Base-by-base conservation (phyloP, 2,113 vertebrate species). In the Tachycineta bicolor region DNA sequence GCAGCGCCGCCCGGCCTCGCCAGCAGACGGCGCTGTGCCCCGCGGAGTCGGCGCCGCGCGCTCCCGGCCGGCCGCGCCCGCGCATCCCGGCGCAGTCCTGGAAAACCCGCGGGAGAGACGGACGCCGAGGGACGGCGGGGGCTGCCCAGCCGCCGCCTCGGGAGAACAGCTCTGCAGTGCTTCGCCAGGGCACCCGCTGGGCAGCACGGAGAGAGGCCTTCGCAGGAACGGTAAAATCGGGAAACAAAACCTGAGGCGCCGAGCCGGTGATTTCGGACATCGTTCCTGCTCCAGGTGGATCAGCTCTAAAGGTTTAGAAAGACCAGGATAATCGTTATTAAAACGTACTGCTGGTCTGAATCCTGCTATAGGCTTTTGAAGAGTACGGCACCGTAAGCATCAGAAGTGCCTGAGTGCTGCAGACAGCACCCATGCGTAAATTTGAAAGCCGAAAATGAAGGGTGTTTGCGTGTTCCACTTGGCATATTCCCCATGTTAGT, bases 1-100 rank as follows among this genome's bases (percentile, higher is more conserved):
- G n/a, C n/a, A n/a, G n/a, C n/a, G 13, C 67, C 83, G 33, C 46
- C 74, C 9, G 2, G 2, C 18, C 50, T 18, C 3, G 46, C 93
- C 97, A 78, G 94, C 7, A 87, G 96, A 56, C 88, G 97, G 12
- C 95, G 67, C 47, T 85, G 92, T 31, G 41, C 29, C 19, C 39
- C 64, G 56, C 14, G 23, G 9, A 56, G n/a, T 4, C 34, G 22
- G 21, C 34, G 28, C 46, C n/a, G 34, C 52, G 52, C 70, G 24
- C n/a, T n/a, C n/a, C n/a, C n/a, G n/a, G n/a, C n/a, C n/a, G n/a
- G n/a, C n/a, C 44, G 46, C 6, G 74, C 34, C 31, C 60, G 64
- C 29, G 44, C 44, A 23, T 26, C 17, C 33, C 17, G 24, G 41
- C 37, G 16, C 22, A 12, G 33, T 8, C 6, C 11, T 8, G 43